These are phyloP conservation scores for Centropristis striata DNA, from an alignment of 2,113 vertebrate species.

Conservation along the genomic window DNA sequence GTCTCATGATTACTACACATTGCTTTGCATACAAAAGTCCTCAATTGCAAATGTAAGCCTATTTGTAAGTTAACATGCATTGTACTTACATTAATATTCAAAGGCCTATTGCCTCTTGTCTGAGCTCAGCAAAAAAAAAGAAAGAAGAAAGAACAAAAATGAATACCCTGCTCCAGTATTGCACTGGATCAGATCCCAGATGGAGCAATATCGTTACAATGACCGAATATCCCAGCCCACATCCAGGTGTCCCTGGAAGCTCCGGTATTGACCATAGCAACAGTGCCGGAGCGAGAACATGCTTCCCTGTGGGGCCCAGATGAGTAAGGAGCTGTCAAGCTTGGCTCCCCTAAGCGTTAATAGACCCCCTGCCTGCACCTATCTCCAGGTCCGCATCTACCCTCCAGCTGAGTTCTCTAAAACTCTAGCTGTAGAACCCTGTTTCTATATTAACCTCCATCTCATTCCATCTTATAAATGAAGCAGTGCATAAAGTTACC, in stretches of 20 bases:
- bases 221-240: constrained; percentile 62
- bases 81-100: constrained; percentile 56
- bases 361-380: constrained; percentile 77
- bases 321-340: constrained; percentile 82
- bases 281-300: constrained; percentile 68
- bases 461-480: constrained; percentile 15
- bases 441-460: constrained; percentile 51
- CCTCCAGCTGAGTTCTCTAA: constrained; percentile 73
- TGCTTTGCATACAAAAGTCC: constrained; percentile 47
- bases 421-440: constrained; percentile 40
- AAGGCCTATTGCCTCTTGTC: constrained; percentile 44
- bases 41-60: constrained; percentile 33
- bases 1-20: constrained; percentile 66
- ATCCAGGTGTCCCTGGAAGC: constrained; percentile 77
- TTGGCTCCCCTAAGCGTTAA: constrained; percentile 77
- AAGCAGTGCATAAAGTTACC: constrained; percentile 8
- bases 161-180: constrained; percentile 25
- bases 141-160: constrained; percentile 17
- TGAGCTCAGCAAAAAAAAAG: constrained; percentile 45
- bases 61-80: constrained; percentile 36
- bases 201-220: constrained; percentile 57
- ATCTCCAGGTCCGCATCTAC: constrained; percentile 70
- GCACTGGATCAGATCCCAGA: constrained; percentile 65
- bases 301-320: constrained; percentile 78
- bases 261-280: constrained; percentile 77